phyloP scores from a whole-genome alignment of 2,797 vertebrate genomes.

The Iguana delicatissima region DNA sequence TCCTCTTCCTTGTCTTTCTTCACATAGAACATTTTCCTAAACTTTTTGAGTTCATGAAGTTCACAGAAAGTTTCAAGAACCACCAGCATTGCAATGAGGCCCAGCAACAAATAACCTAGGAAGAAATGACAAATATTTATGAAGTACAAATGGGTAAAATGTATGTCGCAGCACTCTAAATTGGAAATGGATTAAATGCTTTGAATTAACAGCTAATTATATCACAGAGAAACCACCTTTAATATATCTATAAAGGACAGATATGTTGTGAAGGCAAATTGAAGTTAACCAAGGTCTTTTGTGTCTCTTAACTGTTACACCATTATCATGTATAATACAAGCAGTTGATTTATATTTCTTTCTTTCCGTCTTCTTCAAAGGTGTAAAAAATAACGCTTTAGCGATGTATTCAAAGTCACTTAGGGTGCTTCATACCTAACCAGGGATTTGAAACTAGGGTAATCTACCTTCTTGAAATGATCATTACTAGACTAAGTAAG shows the following conservation, averaged over 20 bases:
- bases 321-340: neutral
- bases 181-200: neutral
- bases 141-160: constrained; percentile 22
- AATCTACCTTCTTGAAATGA: neutral
- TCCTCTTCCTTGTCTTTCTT: constrained; percentile 95
- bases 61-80: constrained; percentile 98
- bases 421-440: neutral
- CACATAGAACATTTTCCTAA: constrained; percentile 96
- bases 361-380: neutral
- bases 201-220: too few relatives aligned
- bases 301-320: neutral
- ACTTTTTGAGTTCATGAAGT: constrained; percentile 94
- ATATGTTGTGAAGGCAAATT: neutral
- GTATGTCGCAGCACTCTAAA: neutral
- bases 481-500: neutral
- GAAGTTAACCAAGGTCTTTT: neutral
- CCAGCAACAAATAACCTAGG: constrained; percentile 92
- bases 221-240: too few relatives aligned
- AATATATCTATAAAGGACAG: neutral
- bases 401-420: neutral
- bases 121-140: neutral
- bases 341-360: neutral
- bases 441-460: neutral
- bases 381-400: neutral
- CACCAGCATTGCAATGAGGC: constrained; percentile 95